Conservation (phyloP, 2,113 vertebrate species). For the Pachycephala philippinensis region DNA sequence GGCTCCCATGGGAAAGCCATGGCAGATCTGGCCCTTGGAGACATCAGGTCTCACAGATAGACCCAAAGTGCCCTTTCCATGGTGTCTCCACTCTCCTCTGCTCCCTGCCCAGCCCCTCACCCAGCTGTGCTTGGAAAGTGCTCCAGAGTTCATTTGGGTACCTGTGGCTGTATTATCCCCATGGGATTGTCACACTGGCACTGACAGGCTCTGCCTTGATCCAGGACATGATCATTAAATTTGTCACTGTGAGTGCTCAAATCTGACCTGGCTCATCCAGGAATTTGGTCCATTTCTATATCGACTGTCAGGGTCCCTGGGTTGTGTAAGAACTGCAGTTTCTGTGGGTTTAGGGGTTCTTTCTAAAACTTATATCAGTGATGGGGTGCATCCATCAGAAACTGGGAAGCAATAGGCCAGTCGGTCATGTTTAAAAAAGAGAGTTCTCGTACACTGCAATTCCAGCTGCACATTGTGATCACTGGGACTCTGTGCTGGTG, state of each 20-base stretch:
- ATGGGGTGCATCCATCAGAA: not conserved
- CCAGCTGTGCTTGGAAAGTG: not conserved
- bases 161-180: accelerated
- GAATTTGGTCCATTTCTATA: not conserved
- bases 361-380: not conserved
- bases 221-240: accelerated
- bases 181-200: not conserved
- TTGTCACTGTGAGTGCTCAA: not conserved
- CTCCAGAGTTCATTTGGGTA: not conserved
- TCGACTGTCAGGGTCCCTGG: not conserved
- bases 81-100: not conserved
- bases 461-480: not conserved
- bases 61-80: not conserved
- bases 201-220: not conserved
- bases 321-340: not conserved
- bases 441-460: not conserved
- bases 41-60: not conserved
- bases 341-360: not conserved
- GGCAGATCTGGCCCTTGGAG: not conserved
- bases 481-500: too few species aligned
- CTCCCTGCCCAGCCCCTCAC: not conserved
- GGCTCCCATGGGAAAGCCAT: not conserved
- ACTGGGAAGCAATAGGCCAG: not conserved
- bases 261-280: not conserved
- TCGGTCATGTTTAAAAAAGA: not conserved